A percentile compares a stretch with the other conserved stretches of the same genome.
phyloP scores from a whole-genome alignment of 2,888 invertebrate genomes.

The Cordylochernes scorpioides region DNA sequence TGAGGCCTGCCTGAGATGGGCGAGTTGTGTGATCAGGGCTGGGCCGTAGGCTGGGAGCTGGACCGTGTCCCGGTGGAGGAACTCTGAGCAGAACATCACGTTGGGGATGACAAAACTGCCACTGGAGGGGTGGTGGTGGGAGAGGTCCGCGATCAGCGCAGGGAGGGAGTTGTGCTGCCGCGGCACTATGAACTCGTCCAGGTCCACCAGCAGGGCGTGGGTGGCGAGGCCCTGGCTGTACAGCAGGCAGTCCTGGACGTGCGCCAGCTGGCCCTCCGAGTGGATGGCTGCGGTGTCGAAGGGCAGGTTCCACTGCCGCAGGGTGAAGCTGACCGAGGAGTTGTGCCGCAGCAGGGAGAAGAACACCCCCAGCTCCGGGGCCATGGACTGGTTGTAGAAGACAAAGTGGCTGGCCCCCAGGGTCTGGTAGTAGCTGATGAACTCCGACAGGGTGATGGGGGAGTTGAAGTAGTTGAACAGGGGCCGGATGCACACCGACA shows the following conservation, averaged over 20 bases:
- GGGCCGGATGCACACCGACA: constrained; percentile 7
- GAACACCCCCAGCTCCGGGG: constrained; percentile 1
- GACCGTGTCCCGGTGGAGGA: neutral
- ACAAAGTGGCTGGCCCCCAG: constrained; percentile 9
- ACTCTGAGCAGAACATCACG: constrained; percentile 8
- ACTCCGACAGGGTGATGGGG: constrained; percentile 3
- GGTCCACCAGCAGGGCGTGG: constrained; percentile 7
- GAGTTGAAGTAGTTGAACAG: constrained; percentile 4
- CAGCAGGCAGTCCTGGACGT: constrained; percentile 9
- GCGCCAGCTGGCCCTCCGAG: constrained; percentile 8
- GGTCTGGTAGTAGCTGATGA: constrained; percentile 5
- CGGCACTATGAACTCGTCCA: constrained; percentile 10
- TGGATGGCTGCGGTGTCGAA: constrained; percentile 5
- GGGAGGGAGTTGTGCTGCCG: constrained; percentile 4
- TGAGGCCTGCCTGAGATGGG: constrained; percentile 5
- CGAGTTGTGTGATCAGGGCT: constrained; percentile 2
- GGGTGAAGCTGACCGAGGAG: constrained; percentile 3
- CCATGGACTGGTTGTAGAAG: constrained; percentile 5
- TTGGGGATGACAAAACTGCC: constrained; percentile 9
- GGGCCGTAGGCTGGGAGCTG: neutral
- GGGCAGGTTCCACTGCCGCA: constrained; percentile 5
- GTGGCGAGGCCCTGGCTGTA: constrained; percentile 4
- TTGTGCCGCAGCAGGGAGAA: constrained; percentile 2
- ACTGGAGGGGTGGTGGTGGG: constrained; percentile 3
- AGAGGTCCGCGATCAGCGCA: constrained; percentile 4